Evolutionary conservation across 1,140 invertebrate genomes (phyloP), one percentile per base, ranked within the genome.

Genomic region (Aphaenogaster floridana): DNA sequence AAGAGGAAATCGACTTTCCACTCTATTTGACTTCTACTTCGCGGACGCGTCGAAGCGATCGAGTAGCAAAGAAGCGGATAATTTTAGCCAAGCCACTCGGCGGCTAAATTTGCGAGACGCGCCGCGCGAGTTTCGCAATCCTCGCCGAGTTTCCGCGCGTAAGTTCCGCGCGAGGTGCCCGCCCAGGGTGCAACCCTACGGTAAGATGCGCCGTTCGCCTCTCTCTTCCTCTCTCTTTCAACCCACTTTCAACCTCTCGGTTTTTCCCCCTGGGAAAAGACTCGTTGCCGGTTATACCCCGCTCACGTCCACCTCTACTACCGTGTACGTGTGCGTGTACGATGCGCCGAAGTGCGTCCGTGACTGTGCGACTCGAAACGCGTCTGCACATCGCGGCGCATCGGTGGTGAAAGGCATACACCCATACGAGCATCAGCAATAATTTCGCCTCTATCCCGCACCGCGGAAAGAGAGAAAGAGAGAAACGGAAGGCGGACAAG

Each of bases 51-150:
- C 39, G 39, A 59, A 42, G 52, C 80, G 69, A 76, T 76, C 54
- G 54, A 74, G 42, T 48, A 7, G 66, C 66, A 34, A 84, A 74
- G 80, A 76, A 50, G 42, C 42, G 54, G 57, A 74, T 84, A 84
- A 84, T 84, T 84, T 84, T 84, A 84, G 69, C 80, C 54, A 45
- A 45, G 17, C 80, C 42, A 61, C 42, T 61, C 45, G 69, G 13
- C 69, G 69, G 80, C 69, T 84, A 84, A 84, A 84, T 84, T 84
- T 84, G 57, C 80, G 45, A 74, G 34, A 36, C 52, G 39, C 28
- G 39, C 54, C 45, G 45, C 36, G 78, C 48, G 79, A 15, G 69
- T 74, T 74, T 84, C 69, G 69, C 69, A 61, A 84, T 84, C 28
- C 17, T 74, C 80, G 28, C 28, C 28, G 4, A n/a, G 59, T 28